Percentiles rank a stretch among this genome's conserved stretches.
phyloP scores from a whole-genome alignment of 2,888 invertebrate species.

The Ametastegia equiseti region DNA sequence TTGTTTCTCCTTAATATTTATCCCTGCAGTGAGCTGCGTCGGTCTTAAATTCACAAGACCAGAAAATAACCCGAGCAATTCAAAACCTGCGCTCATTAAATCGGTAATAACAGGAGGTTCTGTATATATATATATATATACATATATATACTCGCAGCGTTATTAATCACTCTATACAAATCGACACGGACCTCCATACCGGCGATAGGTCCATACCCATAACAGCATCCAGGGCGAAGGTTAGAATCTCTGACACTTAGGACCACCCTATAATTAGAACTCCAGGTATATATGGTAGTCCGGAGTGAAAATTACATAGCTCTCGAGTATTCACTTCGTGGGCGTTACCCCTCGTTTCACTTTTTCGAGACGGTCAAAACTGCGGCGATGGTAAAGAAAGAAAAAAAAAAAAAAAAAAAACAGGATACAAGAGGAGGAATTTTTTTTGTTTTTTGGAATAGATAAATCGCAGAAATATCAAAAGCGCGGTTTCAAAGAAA shows the following conservation, averaged over 20 bases:
- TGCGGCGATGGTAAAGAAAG: background rate
- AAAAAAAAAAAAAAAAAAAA: background rate
- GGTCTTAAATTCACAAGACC: conserved; percentile 7
- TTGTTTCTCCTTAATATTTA: background rate
- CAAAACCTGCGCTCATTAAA: conserved; percentile 18
- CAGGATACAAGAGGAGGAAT: background rate
- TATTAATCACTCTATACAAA: conserved; percentile 39
- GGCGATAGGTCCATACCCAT: background rate
- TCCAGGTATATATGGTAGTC: conserved; percentile 70
- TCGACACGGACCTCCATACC: background rate
- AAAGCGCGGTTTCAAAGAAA: too few relatives aligned
- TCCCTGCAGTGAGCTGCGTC: background rate
- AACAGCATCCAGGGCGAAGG: background rate
- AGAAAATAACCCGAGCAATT: background rate
- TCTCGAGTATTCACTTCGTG: conserved; percentile 45
- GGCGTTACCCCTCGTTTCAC: conserved; percentile 43
- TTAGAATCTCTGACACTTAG: conserved; percentile 40
- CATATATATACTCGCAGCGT: background rate
- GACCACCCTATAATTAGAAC: conserved; percentile 70
- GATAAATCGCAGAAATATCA: background rate
- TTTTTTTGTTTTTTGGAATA: background rate
- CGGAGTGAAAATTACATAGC: conserved; percentile 66
- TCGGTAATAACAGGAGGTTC: conserved; percentile 36
- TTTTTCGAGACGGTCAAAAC: conserved; percentile 41
- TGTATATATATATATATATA: background rate